A percentile compares a stretch with the other conserved stretches of the same genome.
phyloP scores from a whole-genome alignment of 2,797 vertebrate species.

The Molossus alvarezi region DNA sequence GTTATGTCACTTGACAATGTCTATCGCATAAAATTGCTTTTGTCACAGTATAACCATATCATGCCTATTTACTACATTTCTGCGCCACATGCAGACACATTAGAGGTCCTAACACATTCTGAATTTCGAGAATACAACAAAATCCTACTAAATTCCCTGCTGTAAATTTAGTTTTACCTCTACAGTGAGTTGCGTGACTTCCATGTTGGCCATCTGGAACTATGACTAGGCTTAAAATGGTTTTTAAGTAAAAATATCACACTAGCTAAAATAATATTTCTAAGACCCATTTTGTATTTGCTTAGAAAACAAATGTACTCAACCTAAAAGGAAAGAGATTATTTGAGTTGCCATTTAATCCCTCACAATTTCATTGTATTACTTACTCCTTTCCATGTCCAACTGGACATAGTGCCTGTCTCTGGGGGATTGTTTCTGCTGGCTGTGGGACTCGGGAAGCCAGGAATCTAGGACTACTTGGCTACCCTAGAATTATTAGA shows the following conservation, averaged over 20 bases:
- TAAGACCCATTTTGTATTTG: constrained; percentile 63
- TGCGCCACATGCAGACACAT: not conserved
- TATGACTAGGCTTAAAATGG: constrained; percentile 52
- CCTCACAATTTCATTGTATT: constrained; percentile 38
- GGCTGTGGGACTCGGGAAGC: not conserved
- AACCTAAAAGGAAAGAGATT: constrained; percentile 63
- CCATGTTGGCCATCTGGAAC: constrained; percentile 52
- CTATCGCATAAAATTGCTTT: not conserved
- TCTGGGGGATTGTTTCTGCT: not conserved
- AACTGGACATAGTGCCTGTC: not conserved
- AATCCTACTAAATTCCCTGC: constrained; percentile 25
- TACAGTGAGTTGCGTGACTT: constrained; percentile 54
- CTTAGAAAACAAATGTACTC: constrained; percentile 63
- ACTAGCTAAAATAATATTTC: constrained; percentile 66
- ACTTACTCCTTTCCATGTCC: not conserved
- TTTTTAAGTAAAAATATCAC: constrained; percentile 66
- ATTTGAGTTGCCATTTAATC: constrained; percentile 66
- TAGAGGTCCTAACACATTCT: not conserved
- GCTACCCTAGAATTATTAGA: not conserved
- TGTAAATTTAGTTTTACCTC: constrained; percentile 52
- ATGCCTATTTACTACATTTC: not conserved
- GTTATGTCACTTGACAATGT: not conserved
- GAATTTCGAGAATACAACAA: constrained; percentile 58
- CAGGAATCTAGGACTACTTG: not conserved
- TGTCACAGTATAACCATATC: not conserved